Conservation (phyloP, 2,888 invertebrate genomes). For the Elaeidobius kamerunicus region DNA sequence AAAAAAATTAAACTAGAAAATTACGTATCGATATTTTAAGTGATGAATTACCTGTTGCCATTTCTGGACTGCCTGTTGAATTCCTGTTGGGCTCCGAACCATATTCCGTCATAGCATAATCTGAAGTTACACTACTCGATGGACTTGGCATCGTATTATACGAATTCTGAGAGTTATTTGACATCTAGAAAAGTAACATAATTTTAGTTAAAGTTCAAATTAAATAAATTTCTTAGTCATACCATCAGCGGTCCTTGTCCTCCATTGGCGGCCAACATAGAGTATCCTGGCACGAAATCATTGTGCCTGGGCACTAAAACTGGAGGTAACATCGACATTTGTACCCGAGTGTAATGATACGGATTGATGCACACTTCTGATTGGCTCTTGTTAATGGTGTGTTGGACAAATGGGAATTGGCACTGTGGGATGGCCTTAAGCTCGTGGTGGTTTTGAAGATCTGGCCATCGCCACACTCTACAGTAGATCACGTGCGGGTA, state of each 20-base stretch:
- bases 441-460: conserved; percentile 97
- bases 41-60: too few relatives aligned
- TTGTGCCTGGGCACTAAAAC: conserved; percentile 96
- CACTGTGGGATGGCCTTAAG: conserved; percentile 93
- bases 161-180: conserved; percentile 61
- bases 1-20: too few relatives aligned
- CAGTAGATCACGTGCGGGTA: conserved; percentile 99
- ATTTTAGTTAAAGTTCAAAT: too few relatives aligned
- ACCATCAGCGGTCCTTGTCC: too few relatives aligned
- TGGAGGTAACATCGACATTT: conserved; percentile 95
- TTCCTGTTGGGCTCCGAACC: conserved; percentile 50
- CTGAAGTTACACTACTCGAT: too few relatives aligned
- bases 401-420: conserved; percentile 93
- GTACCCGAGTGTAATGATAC: conserved; percentile 97
- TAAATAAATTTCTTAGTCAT: too few relatives aligned
- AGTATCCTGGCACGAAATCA: conserved; percentile 91
- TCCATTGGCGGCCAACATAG: conserved; percentile 91
- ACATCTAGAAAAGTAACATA: conserved; percentile 66
- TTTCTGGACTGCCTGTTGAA: too few relatives aligned
- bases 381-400: conserved; percentile 94
- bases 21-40: too few relatives aligned
- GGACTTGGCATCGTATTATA: too few relatives aligned
- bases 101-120: too few relatives aligned
- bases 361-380: conserved; percentile 99
- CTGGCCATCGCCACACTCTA: conserved; percentile 99